phyloP scores from a whole-genome alignment of 2,797 vertebrate genomes.

The Zalophus californianus region DNA sequence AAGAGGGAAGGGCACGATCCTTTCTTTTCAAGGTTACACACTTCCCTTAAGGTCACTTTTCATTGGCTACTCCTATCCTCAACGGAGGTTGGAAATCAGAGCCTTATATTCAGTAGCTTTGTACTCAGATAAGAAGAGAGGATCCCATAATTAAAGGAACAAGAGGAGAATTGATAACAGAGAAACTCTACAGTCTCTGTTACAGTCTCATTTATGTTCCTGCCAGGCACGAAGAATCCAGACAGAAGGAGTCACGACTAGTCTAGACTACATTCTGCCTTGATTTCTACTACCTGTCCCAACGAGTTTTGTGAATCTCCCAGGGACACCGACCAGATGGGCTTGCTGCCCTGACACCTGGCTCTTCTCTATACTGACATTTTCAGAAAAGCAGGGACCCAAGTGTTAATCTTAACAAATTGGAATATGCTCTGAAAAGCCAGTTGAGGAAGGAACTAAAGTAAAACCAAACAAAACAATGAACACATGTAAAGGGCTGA shows the following conservation, averaged over 20 bases:
- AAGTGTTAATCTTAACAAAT: not conserved
- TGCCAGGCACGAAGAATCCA: not conserved
- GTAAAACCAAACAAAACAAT: constrained; percentile 13
- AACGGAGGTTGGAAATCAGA: not conserved
- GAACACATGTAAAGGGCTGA: not conserved
- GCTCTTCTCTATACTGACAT: not conserved
- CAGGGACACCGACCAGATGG: not conserved
- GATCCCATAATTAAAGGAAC: not conserved
- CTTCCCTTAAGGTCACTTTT: not conserved
- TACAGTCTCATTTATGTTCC: not conserved
- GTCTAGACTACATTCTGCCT: not conserved
- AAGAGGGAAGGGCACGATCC: not conserved
- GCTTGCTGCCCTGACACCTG: not conserved
- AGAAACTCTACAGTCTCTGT: not conserved
- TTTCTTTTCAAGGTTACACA: not conserved
- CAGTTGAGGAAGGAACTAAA: not conserved
- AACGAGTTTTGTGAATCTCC: not conserved
- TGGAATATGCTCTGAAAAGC: not conserved
- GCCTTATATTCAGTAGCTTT: not conserved
- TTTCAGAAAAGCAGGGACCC: not conserved
- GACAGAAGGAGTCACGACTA: not conserved
- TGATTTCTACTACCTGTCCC: not conserved
- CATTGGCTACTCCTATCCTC: not conserved
- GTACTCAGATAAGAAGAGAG: not conserved
- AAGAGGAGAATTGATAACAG: not conserved